These are phyloP conservation scores for Aporophyla lueneburgensis DNA, from an alignment of 2,888 invertebrate species.

Conservation along the genomic window DNA sequence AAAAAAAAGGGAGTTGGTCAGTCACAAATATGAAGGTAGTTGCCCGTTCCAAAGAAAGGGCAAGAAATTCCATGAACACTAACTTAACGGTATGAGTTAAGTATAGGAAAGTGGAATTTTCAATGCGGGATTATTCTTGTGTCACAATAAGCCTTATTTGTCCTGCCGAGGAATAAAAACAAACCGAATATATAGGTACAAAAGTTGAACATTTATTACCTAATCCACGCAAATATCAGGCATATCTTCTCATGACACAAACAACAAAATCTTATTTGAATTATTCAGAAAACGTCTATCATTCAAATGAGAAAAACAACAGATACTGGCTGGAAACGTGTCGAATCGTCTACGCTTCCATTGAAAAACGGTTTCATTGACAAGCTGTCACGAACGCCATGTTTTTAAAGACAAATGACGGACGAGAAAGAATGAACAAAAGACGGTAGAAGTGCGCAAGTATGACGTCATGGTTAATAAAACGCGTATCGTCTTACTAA, in stretches of 20 bases:
- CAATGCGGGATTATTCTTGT: not conserved
- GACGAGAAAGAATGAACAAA: constrained; percentile 41
- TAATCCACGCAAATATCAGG: not conserved
- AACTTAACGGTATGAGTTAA: too few relatives aligned
- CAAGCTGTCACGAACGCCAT: constrained; percentile 32
- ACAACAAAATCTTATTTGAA: constrained; percentile 18
- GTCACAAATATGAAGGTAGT: too few relatives aligned
- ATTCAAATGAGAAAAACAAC: constrained; percentile 28
- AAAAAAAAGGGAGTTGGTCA: too few relatives aligned
- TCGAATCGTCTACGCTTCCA: constrained; percentile 3
- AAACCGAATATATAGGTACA: not conserved
- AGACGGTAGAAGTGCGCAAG: constrained; percentile 2
- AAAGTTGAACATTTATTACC: not conserved
- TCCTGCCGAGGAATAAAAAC: not conserved
- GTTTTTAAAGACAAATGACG: constrained; percentile 16
- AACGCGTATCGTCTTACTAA: constrained; percentile 13
- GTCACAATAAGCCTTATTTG: not conserved
- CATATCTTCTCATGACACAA: not conserved
- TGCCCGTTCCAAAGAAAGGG: too few relatives aligned
- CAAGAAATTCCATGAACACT: too few relatives aligned
- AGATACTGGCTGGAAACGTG: constrained; percentile 1
- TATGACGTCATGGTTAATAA: constrained; percentile 19
- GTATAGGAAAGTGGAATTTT: not conserved
- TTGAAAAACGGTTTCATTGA: constrained; percentile 37
- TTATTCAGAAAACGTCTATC: constrained; percentile 30